Evolutionary conservation across 2,113 vertebrate species (phyloP).

Genomic region (Campylorhamphus procurvoides): DNA sequence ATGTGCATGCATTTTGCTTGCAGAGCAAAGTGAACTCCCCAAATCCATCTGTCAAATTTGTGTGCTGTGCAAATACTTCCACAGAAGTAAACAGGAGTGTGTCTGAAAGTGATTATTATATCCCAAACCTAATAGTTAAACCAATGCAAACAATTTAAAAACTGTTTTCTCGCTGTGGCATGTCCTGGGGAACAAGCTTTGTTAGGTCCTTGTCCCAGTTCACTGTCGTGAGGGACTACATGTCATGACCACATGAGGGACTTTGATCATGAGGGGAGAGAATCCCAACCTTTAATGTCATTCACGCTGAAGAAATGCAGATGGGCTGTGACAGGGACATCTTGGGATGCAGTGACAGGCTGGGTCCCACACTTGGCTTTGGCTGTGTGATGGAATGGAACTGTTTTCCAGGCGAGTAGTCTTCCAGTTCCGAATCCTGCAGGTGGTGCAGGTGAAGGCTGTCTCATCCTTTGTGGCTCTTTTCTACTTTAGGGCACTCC

Average conservation of each 20-base stretch:
- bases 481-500: neutral
- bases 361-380: neutral
- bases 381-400: neutral
- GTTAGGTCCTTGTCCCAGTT: neutral
- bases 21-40: neutral
- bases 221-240: neutral
- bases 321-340: neutral
- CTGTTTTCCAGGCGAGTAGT: neutral
- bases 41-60: conserved; percentile 17
- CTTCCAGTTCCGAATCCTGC: neutral
- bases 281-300: neutral
- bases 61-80: conserved; percentile 9
- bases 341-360: neutral
- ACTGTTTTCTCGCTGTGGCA: neutral
- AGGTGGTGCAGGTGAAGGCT: neutral
- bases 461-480: neutral
- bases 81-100: neutral
- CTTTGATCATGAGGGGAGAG: neutral
- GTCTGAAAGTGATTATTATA: neutral
- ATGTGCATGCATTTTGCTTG: neutral
- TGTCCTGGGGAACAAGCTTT: neutral
- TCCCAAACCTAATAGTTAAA: neutral
- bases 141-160: neutral
- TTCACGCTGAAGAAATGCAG: neutral
- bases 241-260: neutral